Conservation (phyloP, 2,888 invertebrate genomes). For the Tipula vernalis region DNA sequence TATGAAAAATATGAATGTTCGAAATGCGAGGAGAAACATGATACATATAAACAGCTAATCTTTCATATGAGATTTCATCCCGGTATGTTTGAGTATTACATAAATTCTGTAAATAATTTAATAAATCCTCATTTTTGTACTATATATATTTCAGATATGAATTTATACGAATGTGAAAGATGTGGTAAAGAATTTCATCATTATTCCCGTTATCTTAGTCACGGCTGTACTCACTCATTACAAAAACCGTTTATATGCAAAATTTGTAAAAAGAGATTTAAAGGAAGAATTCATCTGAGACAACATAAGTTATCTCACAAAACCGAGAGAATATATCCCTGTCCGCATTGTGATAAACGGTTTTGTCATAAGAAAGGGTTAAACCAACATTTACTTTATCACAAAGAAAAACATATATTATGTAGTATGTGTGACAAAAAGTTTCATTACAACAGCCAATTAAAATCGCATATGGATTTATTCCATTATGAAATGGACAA, state of each 20-base stretch:
- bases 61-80: constrained; percentile 42
- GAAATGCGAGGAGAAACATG: constrained; percentile 32
- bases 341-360: constrained; percentile 42
- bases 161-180: constrained; percentile 45
- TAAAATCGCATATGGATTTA: constrained; percentile 40
- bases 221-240: constrained; percentile 39
- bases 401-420: constrained; percentile 39
- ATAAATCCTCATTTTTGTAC: constrained; percentile 38
- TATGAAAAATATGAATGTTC: constrained; percentile 29
- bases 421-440: constrained; percentile 43
- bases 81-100: constrained; percentile 38
- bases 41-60: constrained; percentile 39
- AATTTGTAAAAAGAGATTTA: constrained; percentile 35
- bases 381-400: constrained; percentile 43
- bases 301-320: constrained; percentile 47
- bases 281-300: constrained; percentile 42
- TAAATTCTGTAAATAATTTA: constrained; percentile 42
- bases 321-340: constrained; percentile 39
- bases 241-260: constrained; percentile 44
- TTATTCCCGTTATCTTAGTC: constrained; percentile 45
- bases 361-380: constrained; percentile 46
- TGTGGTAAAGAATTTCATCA: constrained; percentile 45
- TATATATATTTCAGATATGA: constrained; percentile 42
- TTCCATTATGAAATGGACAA: constrained; percentile 23
- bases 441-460: constrained; percentile 41